phyloP scores from a whole-genome alignment of 2,888 invertebrate genomes.

The Drosophila parthenogenetica region DNA sequence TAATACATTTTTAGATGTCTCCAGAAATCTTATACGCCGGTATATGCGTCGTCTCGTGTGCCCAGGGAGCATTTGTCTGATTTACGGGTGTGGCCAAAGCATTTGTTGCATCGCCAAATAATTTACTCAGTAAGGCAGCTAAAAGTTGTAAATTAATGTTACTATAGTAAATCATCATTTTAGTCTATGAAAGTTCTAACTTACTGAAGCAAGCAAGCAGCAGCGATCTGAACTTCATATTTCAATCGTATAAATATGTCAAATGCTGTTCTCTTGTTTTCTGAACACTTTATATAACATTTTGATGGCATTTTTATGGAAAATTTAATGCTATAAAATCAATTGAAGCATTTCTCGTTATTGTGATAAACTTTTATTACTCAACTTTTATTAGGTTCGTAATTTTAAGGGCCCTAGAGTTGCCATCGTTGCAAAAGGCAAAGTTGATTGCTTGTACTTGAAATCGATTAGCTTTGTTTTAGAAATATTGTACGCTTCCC shows the following conservation, averaged over 20 bases:
- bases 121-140: conserved; percentile 15
- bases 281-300: conserved; percentile 23
- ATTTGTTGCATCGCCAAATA: background rate
- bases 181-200: background rate
- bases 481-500: background rate
- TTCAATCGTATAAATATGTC: conserved; percentile 1
- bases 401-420: background rate
- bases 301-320: conserved; percentile 10
- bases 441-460: background rate
- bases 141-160: too few species aligned
- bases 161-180: background rate
- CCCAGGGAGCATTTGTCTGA: conserved; percentile 30
- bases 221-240: conserved; percentile 32
- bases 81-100: background rate
- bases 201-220: conserved; percentile 14
- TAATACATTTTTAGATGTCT: conserved; percentile 13
- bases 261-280: conserved; percentile 22
- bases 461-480: background rate
- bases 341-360: conserved; percentile 23
- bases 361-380: conserved; percentile 23
- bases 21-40: conserved; percentile 39
- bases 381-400: background rate
- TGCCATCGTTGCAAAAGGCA: background rate
- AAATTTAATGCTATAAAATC: conserved; percentile 28
- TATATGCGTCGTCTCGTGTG: conserved; percentile 15